Evolutionary conservation across 2,797 vertebrate species (phyloP), one percentile per base, ranked within the genome.

Genomic region (Scleropages formosus): DNA sequence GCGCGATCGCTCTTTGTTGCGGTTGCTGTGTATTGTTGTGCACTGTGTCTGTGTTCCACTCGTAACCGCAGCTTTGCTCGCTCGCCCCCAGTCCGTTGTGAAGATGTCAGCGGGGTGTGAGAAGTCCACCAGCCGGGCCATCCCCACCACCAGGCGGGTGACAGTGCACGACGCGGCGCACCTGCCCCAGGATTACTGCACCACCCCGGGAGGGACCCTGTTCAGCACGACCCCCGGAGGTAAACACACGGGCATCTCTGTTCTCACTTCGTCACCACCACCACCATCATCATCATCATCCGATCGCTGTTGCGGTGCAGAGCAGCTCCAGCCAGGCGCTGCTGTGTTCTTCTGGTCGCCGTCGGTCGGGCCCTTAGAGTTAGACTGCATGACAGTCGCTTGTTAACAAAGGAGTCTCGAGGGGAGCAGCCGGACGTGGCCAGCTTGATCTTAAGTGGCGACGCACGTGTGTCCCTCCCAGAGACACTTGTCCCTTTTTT

Each of bases 151-250:
- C 80, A 88, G 92, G 72, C 84, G 86, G 81, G 92, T 94, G 84
- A 86, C 82, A 22, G 87, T 95, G 49, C 87, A 75, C 84, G 92
- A 94, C 74, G 89, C 91, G 70, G 89, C 86, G 80, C 91, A 93
- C 81, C 88, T 95, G 86, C 94, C 93, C 10, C 90, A 90, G 0
- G 92, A 94, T 84, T 95, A 94, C 87, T 92, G 89, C 83, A 92
- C 92, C 27, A 95, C 94, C 1, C 95, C 94, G 0, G 94, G 94
- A 62, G 95, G 94, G 76, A 95, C 94, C 4, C 86, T 95, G 78
- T 95, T 96, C 84, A 95, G 94, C 88, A 95, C 94, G 47, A 95
- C 94, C 56, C 94, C 94, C 3, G 94, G 95, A 78, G 94, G 94
- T 94, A 86, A 74, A 27, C 12, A 27, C 12, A 39, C 31, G 31